Evolutionary conservation across 2,888 invertebrate genomes (phyloP), one percentile per base, ranked within the genome.

Genomic region (Thymelicus sylvestris): DNA sequence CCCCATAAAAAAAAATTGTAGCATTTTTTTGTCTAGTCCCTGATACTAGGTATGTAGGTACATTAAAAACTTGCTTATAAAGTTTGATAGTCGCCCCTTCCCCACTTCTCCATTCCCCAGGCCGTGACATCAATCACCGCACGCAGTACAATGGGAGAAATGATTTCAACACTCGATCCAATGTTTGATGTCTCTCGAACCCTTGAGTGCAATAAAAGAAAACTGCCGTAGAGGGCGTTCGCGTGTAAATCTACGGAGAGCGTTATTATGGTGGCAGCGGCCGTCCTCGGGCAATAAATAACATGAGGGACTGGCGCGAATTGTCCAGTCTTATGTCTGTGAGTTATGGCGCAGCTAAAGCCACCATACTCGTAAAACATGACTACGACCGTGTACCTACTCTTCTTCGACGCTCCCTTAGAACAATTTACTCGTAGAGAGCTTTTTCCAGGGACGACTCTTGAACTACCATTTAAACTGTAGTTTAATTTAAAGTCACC

Each of bases 271-370:
- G 70, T 15, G 70, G 72, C 66, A 67, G 67, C 55, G 55, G 24
- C 61, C 59, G 74, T 61, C 70, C 48, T 59, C 50, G n/a, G 66
- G 59, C 59, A 65, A 72, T 74, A 74, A 74, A 74, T 74, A 71
- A 72, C 66, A 71, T n/a, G 65, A 67, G 70, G 55, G 62, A 39
- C 44, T 62, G 69, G n/a, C 12, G 50, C 66, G 75, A 65, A 75
- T 74, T 72, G 75, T 74, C 73, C 72, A 67, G 72, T 72, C 72
- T 74, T 75, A 74, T 75, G 74, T 75, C 74, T 73, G 66, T 73
- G 65, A 78, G 70, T 78, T 76, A 78, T 74, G 63, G 65, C 62
- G 65, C 60, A 68, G 69, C 66, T 71, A 64, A 55, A 68, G 70
- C 67, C 73, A 61, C 65, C 71, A 67, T 72, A 72, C 72, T 74